These are phyloP conservation scores for Coregonus suidteri DNA, from an alignment of 2,797 vertebrate species.

Conservation along the genomic window DNA sequence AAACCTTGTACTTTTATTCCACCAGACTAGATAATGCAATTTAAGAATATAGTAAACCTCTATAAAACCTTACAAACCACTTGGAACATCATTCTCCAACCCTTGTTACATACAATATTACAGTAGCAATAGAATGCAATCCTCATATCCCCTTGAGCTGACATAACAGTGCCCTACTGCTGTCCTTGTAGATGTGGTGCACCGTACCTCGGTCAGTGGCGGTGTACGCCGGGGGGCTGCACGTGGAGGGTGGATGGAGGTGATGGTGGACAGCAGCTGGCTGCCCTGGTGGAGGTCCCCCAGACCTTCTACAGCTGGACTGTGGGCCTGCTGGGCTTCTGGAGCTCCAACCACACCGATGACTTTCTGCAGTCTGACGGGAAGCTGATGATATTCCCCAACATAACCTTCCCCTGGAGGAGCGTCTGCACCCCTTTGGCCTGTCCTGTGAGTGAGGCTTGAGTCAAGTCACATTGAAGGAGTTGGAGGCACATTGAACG, in stretches of 20 bases:
- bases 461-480: background rate
- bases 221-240: constrained; percentile 57
- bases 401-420: constrained; percentile 67
- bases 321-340: constrained; percentile 80
- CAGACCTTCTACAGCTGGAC: constrained; percentile 75
- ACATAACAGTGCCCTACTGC: too few relatives aligned
- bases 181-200: constrained; percentile 67
- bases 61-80: too few relatives aligned
- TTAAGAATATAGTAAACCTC: too few relatives aligned
- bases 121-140: too few relatives aligned
- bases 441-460: constrained; percentile 77
- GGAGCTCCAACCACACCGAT: constrained; percentile 74
- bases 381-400: constrained; percentile 43
- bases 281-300: constrained; percentile 73
- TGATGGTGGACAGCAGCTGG: constrained; percentile 54
- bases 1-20: too few relatives aligned
- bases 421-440: constrained; percentile 70
- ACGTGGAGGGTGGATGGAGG: constrained; percentile 36
- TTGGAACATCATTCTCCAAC: too few relatives aligned
- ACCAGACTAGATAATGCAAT: too few relatives aligned
- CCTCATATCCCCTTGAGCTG: too few relatives aligned
- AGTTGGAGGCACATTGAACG: background rate
- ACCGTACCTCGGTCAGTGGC: constrained; percentile 59
- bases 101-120: too few relatives aligned
- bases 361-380: constrained; percentile 81